Evolutionary conservation across 1,140 invertebrate genomes (phyloP).

Genomic region (Drosophila melanica): DNA sequence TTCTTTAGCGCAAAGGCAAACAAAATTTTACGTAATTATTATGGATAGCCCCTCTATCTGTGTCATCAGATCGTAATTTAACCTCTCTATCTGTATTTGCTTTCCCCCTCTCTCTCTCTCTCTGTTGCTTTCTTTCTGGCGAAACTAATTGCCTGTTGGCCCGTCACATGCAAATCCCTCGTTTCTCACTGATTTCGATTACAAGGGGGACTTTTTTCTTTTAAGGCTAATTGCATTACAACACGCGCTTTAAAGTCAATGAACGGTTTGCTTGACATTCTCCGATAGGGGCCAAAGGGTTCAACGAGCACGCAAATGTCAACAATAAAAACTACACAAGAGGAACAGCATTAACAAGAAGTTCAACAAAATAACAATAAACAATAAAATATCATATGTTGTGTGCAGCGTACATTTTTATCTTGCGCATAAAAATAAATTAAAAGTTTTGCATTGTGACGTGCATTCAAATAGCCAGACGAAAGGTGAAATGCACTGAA

Average conservation of each 20-base stretch:
- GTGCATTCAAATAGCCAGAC: slow-evolving; percentile 1
- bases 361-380: slow-evolving; percentile 50
- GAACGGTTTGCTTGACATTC: slow-evolving; percentile 52
- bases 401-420: slow-evolving; percentile 25
- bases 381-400: slow-evolving; percentile 33
- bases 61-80: slow-evolving; percentile 33
- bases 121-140: background rate
- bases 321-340: slow-evolving; percentile 31
- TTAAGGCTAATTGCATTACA: slow-evolving; percentile 72
- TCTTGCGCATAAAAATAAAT: slow-evolving; percentile 38
- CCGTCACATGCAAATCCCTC: slow-evolving; percentile 66
- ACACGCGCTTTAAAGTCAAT: slow-evolving; percentile 79
- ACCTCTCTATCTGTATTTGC: slow-evolving; percentile 19
- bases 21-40: slow-evolving; percentile 54
- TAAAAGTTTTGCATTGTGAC: slow-evolving; percentile 5
- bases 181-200: slow-evolving; percentile 59
- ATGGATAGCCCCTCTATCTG: slow-evolving; percentile 21
- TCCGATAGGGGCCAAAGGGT: background rate
- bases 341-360: slow-evolving; percentile 30
- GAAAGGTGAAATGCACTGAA: background rate
- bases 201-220: slow-evolving; percentile 14
- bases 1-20: slow-evolving; percentile 1
- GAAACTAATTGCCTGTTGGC: slow-evolving; percentile 52
- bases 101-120: background rate
- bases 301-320: slow-evolving; percentile 69